Conservation (phyloP, 92 coral and sea anemone genomes). For the Umimayanthus chanpuru region DNA sequence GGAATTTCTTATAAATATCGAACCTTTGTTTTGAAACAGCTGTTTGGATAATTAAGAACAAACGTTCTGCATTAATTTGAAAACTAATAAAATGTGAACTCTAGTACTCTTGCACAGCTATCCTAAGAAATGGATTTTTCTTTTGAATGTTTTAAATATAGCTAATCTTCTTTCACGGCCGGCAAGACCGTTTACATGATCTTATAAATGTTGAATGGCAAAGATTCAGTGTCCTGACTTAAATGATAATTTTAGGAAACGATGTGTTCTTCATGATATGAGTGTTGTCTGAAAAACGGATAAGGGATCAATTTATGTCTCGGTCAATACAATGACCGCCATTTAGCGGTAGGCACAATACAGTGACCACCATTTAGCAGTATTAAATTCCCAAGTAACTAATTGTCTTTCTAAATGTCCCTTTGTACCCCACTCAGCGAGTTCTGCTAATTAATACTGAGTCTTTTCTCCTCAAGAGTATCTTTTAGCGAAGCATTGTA, state of each 20-base stretch:
- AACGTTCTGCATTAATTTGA: neutral
- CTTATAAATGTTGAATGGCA: neutral
- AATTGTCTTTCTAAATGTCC: slow-evolving; percentile 19
- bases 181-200: neutral
- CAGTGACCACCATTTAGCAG: neutral
- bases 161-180: neutral
- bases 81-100: neutral
- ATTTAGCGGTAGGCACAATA: neutral
- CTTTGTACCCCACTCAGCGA: neutral
- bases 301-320: neutral
- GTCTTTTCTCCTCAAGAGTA: neutral
- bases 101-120: neutral
- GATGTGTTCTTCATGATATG: neutral
- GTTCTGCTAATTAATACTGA: neutral
- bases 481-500: neutral
- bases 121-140: neutral
- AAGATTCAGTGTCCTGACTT: neutral
- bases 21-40: slow-evolving; percentile 15
- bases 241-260: neutral
- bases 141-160: neutral
- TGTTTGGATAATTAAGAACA: neutral
- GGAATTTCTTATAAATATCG: neutral
- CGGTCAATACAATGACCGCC: neutral
- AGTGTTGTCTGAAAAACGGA: neutral
- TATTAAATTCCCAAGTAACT: neutral